Base-by-base conservation (phyloP, 2,113 vertebrate species). In the Syrmaticus mikado region DNA sequence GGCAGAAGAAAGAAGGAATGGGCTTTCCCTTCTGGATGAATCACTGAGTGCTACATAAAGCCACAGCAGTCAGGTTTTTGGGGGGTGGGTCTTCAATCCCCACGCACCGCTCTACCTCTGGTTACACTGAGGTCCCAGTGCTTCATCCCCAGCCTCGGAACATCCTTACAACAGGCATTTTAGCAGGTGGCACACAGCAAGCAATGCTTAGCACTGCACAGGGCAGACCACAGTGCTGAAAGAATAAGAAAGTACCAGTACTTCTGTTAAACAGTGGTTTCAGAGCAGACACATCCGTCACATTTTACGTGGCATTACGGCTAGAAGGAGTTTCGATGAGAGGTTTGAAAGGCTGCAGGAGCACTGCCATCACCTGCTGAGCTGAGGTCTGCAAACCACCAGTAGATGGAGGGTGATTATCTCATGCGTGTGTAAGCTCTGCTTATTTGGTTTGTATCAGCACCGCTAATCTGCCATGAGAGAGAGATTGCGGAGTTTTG, bases 221-320 rank as follows among this genome's bases (percentile, higher is more conserved):
- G 18, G 20, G 1, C 50, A 65, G 43, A n/a, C 3, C 27, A 4
- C 2, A 0, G 0, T 34, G 41, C 24, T 21, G 50, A 53, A 41
- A 41, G 32, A 62, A 8, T 1, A 46, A 76, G 40, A 74, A 70
- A 81, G 28, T 12, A 48, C 13, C 1, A 1, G 60, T 20, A 25
- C 50, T 22, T 0, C 0, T 18, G 24, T 36, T 48, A 66, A 73
- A 34, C 3, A 10, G 22, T 32, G 4, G 16, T 32, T 75, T 79
- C 27, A 24, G 67, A 65, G 34, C 11, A 79, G 78, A 79, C 27
- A 41, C 34, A 40, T 1, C 41, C 13, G 2, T 4, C 2, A 0
- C 18, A 0, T 13, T 60, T 85, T 40, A 40, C 50, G 17, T 40
- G 0, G 0, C 5, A 21, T 61, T 67, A 17, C 0, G 1, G 55